phyloP scores from a whole-genome alignment of 2,113 vertebrate genomes.

The Passer montanus region DNA sequence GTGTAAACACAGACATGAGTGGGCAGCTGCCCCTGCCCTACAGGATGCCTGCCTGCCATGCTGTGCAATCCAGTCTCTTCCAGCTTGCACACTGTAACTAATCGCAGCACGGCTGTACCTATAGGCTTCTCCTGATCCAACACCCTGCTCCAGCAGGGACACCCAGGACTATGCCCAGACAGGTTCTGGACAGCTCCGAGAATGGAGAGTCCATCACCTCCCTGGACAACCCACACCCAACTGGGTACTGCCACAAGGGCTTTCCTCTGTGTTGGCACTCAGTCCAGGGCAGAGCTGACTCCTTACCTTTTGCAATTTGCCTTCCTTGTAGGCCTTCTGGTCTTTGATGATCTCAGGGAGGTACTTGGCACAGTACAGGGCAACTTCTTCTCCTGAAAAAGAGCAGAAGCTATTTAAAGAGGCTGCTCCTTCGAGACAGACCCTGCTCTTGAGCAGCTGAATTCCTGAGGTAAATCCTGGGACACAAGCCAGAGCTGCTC shows the following conservation, averaged over 20 bases:
- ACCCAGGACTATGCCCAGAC: not conserved
- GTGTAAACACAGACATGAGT: not conserved
- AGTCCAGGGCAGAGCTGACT: not conserved
- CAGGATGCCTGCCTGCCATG: fast-evolving
- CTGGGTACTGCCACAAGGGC: not conserved
- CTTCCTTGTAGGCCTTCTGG: conserved; percentile 95
- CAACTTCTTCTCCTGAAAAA: conserved; percentile 93
- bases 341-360: conserved; percentile 96
- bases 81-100: not conserved
- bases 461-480: not conserved
- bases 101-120: not conserved
- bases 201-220: not conserved
- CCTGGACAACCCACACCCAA: not conserved
- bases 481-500: not conserved
- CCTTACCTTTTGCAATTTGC: conserved; percentile 95
- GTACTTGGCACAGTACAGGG: conserved; percentile 97
- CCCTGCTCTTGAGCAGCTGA: not conserved
- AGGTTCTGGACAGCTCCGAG: not conserved
- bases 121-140: not conserved
- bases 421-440: not conserved
- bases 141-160: not conserved
- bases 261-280: not conserved
- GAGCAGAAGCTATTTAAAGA: not conserved
- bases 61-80: not conserved
- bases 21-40: not conserved